Conservation (phyloP, 2,797 vertebrate genomes). For the Myiotriccus ornatus region DNA sequence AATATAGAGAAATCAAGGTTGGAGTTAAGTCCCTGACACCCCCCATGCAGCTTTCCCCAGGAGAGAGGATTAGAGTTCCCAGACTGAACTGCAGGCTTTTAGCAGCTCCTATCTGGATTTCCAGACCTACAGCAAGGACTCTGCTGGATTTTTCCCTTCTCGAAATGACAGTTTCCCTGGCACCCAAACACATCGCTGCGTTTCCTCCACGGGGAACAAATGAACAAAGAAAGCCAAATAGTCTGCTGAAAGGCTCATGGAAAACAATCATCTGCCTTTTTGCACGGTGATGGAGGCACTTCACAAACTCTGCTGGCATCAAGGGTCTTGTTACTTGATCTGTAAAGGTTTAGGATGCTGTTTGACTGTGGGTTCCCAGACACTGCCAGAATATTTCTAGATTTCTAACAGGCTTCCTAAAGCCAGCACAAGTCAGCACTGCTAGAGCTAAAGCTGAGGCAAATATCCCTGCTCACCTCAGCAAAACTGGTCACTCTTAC, state of each 20-base stretch:
- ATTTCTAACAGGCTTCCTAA: not conserved
- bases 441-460: not conserved
- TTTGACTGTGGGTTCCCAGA: not conserved
- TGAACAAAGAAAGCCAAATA: slow-evolving; percentile 32
- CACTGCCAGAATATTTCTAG: not conserved
- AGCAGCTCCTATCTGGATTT: not conserved
- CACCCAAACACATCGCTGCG: not conserved
- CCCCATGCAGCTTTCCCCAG: not conserved
- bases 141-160: not conserved
- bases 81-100: not conserved
- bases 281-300: not conserved
- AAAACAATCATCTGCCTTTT: not conserved
- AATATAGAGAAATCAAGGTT: not conserved
- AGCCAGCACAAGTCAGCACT: not conserved
- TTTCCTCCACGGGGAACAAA: slow-evolving; percentile 47
- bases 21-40: not conserved
- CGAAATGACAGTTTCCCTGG: slow-evolving; percentile 23
- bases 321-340: not conserved
- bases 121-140: not conserved
- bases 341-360: not conserved
- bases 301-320: not conserved
- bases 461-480: not conserved
- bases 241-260: slow-evolving; percentile 13
- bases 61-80: not conserved
- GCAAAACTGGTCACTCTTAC: not conserved